These are phyloP conservation scores for Yponomeuta plumbellus DNA, from an alignment of 2,888 invertebrate genomes.

Conservation along the genomic window DNA sequence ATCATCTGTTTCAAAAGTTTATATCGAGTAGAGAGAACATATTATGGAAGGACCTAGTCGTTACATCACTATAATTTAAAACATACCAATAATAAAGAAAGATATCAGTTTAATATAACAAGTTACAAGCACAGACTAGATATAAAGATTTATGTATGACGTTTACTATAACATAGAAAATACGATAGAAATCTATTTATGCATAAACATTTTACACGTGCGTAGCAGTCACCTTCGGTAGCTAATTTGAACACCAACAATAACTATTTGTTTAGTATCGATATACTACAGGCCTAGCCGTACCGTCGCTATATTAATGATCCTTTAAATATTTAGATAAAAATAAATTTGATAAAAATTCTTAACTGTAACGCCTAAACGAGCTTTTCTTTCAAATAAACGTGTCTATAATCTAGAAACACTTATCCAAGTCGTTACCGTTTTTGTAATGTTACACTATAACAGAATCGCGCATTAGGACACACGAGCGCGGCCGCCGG, in stretches of 20 bases:
- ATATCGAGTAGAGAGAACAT: constrained; percentile 35
- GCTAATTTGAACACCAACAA: constrained; percentile 26
- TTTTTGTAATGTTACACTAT: neutral
- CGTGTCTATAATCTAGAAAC: constrained; percentile 17
- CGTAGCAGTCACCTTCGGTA: constrained; percentile 28
- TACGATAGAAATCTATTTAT: constrained; percentile 27
- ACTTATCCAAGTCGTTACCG: constrained; percentile 14
- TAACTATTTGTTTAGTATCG: neutral
- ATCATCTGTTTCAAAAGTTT: constrained; percentile 29
- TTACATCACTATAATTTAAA: constrained; percentile 36
- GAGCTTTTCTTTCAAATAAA: constrained; percentile 16
- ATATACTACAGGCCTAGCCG: too few species aligned
- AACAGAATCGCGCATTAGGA: too few species aligned
- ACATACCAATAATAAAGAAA: constrained; percentile 34
- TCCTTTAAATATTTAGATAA: constrained; percentile 15
- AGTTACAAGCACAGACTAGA: constrained; percentile 62
- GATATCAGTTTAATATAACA: constrained; percentile 39
- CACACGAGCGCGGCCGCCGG: neutral
- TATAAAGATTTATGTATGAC: constrained; percentile 50
- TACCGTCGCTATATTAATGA: too few species aligned
- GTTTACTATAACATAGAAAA: constrained; percentile 40
- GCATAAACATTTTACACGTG: constrained; percentile 32
- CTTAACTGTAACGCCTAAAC: constrained; percentile 21
- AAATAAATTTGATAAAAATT: constrained; percentile 21
- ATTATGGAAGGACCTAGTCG: constrained; percentile 44